Conservation (phyloP, 1,140 invertebrate species). For the Fopius arisanus region DNA sequence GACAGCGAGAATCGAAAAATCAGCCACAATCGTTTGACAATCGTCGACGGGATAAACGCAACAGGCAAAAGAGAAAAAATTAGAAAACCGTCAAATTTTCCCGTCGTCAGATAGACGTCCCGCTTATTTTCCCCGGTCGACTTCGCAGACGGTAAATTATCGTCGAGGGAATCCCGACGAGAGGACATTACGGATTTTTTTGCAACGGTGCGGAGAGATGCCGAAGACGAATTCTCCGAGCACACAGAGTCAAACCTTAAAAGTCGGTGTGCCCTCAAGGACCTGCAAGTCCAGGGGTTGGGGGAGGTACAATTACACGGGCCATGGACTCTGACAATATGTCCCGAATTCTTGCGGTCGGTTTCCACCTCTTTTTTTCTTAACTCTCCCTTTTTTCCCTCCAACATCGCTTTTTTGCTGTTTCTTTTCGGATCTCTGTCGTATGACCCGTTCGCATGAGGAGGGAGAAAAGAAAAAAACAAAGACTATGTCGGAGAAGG, state of each 20-base stretch:
- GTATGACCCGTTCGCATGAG: background rate
- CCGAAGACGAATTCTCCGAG: background rate
- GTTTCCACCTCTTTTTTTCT: slow-evolving; percentile 9
- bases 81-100: too few species aligned
- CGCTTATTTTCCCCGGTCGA: background rate
- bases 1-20: too few species aligned
- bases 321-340: slow-evolving; percentile 23
- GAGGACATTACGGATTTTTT: background rate
- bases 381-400: background rate
- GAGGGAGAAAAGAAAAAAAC: too few species aligned
- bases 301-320: slow-evolving; percentile 16
- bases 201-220: background rate
- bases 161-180: background rate
- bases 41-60: too few species aligned
- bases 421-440: slow-evolving; percentile 3
- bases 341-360: slow-evolving; percentile 13
- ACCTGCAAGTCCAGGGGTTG: background rate
- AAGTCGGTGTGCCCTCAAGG: background rate
- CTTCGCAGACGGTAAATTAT: background rate
- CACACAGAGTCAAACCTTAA: background rate
- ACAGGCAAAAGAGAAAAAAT: too few species aligned
- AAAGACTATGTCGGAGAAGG: background rate
- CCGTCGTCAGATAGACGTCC: background rate
- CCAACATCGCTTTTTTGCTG: background rate
- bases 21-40: too few species aligned